These are phyloP conservation scores for Eucidaris tribuloides DNA, from an alignment of 35 echinoderm and acorn worm genomes.

Conservation along the genomic window DNA sequence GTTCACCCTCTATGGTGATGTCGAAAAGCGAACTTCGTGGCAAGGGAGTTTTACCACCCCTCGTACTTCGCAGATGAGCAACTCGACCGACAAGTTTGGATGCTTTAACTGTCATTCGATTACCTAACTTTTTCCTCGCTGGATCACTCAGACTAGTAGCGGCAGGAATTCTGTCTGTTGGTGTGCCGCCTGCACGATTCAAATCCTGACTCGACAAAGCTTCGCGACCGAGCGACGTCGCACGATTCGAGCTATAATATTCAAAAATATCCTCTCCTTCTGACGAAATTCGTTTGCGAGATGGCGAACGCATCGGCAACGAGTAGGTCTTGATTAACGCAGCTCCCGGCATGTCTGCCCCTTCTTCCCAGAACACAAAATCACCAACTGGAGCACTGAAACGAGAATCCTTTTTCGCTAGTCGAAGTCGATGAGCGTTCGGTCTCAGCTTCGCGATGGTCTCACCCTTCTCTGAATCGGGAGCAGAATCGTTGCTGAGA, in stretches of 20 bases:
- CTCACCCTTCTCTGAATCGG: not conserved
- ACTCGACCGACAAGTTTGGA: conserved; percentile 9
- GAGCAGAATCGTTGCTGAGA: not conserved
- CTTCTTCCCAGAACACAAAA: conserved; percentile 2
- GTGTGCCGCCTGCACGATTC: no score
- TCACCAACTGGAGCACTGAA: conserved; percentile 11
- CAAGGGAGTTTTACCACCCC: not conserved
- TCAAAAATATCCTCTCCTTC: conserved; percentile 5
- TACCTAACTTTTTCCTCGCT: not conserved
- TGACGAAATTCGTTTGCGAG: not conserved
- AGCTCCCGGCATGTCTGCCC: not conserved
- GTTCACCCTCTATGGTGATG: conserved; percentile 5
- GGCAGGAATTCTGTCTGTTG: no score
- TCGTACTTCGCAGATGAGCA: not conserved
- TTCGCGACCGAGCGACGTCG: no score
- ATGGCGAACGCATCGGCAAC: conserved; percentile 1
- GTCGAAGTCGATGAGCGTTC: conserved; percentile 14
- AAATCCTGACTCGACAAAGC: no score
- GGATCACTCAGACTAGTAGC: conserved; percentile 8
- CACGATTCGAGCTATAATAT: no score
- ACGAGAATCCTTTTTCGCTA: not conserved
- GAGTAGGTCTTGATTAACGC: not conserved
- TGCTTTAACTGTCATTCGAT: not conserved
- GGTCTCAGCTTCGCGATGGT: not conserved
- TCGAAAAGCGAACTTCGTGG: not conserved